Base-by-base conservation (phyloP, 64 coral and sea anemone genomes). In the Stichodactyla helianthus region DNA sequence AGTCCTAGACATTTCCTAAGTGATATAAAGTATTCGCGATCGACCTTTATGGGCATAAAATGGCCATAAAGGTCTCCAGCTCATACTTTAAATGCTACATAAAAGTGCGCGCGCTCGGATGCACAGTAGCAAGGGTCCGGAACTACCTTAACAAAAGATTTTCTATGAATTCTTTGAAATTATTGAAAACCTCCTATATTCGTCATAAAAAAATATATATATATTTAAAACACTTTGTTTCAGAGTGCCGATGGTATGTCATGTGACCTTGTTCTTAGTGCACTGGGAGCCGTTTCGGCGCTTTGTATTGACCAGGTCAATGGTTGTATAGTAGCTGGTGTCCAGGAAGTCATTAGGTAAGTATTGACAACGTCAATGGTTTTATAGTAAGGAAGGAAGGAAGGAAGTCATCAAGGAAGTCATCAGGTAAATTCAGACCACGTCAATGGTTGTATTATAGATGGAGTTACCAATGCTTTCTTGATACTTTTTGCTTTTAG, bases 221-320 rank as follows among this genome's bases (percentile, higher is more conserved):
- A 15, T 74, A 27, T 27, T 74, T 31, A 10, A 65, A 65, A 25
- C 7, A 13, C 22, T 74, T 74, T 11, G 22, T 74, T 31, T 28
- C 54, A 99, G 96, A 99, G 88, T 77, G 90, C 90, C 16, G 90
- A 99, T 62, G 96, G 96, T 8, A 95, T 99, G 97, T 79, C 90
- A 19, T 99, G 97, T 86, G 97, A 99, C n/a, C 74, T 92, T 55
- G 90, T 93, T 25, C 83, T 99, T n/a, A 94, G 88, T 71, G 93
- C 90, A 5, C 93, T 92, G 25, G 93, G 97, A 63, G 82, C 97
- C 55, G 93, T 99, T 2, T 95, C 97, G 60, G 97, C 97, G 0
- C 59, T 99, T 54, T 99, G 97, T 83, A 99, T 95, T 50, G 97
- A 99, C 81, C 86, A 99, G 60, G 88, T 88, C 6, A 99, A 99